phyloP scores from a whole-genome alignment of 2,888 invertebrate species.

The Drosophila greeni region DNA sequence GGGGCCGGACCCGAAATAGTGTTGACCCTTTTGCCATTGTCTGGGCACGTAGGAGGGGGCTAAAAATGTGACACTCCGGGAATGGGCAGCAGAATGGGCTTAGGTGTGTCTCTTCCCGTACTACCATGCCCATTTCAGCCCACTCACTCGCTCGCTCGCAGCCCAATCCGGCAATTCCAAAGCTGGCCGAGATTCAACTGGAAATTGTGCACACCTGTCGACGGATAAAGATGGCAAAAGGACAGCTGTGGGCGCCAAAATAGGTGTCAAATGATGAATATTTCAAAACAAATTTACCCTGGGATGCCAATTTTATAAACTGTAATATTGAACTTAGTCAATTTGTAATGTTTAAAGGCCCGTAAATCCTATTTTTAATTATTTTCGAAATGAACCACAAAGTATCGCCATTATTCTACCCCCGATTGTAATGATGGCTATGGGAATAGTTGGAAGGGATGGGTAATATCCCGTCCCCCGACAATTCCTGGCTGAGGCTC shows the following conservation, averaged over 20 bases:
- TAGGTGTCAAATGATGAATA: no score
- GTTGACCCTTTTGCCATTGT: constrained; percentile 70
- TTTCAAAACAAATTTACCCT: not conserved
- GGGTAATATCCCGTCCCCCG: constrained; percentile 16
- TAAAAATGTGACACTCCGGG: constrained; percentile 65
- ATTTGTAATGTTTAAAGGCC: not conserved
- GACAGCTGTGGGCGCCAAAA: constrained; percentile 33
- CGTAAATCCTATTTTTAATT: not conserved
- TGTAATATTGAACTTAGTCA: not conserved
- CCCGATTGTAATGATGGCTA: not conserved
- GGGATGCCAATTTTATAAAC: not conserved
- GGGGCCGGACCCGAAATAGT: constrained; percentile 53
- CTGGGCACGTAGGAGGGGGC: constrained; percentile 65
- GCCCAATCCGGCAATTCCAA: constrained; percentile 38
- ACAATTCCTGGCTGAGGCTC: constrained; percentile 40
- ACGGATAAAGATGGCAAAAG: constrained; percentile 25
- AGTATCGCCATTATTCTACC: not conserved
- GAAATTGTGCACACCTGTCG: constrained; percentile 65
- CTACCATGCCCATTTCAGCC: constrained; percentile 15
- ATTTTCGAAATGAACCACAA: not conserved
- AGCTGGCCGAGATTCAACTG: constrained; percentile 66
- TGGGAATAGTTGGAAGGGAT: constrained; percentile 15
- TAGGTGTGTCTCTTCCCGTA: constrained; percentile 30
- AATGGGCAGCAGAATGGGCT: constrained; percentile 44
- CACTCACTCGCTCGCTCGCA: constrained; percentile 1